Percentiles rank a stretch among this genome's conserved stretches.
These are phyloP conservation scores for Volucella inanis DNA, from an alignment of 2,888 invertebrate species.

Conservation along the genomic window DNA sequence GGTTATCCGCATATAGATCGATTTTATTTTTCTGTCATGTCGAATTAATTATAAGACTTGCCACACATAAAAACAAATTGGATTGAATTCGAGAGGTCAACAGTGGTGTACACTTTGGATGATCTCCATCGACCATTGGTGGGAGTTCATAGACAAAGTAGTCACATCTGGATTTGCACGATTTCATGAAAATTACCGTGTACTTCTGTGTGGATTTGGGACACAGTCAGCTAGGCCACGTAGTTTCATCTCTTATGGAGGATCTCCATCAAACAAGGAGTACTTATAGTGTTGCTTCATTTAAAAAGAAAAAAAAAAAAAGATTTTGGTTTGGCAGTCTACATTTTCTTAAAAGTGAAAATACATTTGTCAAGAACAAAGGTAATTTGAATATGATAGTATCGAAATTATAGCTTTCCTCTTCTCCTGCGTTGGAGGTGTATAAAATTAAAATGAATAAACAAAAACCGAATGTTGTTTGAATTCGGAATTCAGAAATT, in stretches of 20 bases:
- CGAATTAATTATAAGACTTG: conserved; percentile 69
- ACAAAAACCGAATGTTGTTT: too few species aligned
- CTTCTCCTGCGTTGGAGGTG: too few species aligned
- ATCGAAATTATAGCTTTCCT: too few species aligned
- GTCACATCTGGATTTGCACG: conserved; percentile 40
- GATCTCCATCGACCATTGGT: not conserved
- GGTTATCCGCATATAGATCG: conserved; percentile 51
- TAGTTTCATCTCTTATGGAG: conserved; percentile 25
- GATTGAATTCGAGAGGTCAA: conserved; percentile 47
- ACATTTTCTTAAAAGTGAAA: too few species aligned
- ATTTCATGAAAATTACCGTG: conserved; percentile 39
- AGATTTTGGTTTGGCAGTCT: too few species aligned
- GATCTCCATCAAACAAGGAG: conserved; percentile 39
- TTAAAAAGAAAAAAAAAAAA: too few species aligned
- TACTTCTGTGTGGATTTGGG: conserved; percentile 46
- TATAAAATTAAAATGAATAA: too few species aligned
- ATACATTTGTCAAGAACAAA: too few species aligned
- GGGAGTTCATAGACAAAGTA: conserved; percentile 20
- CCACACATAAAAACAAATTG: conserved; percentile 49
- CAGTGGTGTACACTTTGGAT: not conserved
- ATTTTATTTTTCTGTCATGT: conserved; percentile 68
- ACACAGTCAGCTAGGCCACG: conserved; percentile 35
- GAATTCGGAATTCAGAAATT: too few species aligned
- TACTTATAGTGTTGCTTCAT: conserved; percentile 26
- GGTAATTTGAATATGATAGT: too few species aligned